Evolutionary conservation across 2,888 invertebrate genomes (phyloP).

Genomic region (Acanthosepion pharaonis): DNA sequence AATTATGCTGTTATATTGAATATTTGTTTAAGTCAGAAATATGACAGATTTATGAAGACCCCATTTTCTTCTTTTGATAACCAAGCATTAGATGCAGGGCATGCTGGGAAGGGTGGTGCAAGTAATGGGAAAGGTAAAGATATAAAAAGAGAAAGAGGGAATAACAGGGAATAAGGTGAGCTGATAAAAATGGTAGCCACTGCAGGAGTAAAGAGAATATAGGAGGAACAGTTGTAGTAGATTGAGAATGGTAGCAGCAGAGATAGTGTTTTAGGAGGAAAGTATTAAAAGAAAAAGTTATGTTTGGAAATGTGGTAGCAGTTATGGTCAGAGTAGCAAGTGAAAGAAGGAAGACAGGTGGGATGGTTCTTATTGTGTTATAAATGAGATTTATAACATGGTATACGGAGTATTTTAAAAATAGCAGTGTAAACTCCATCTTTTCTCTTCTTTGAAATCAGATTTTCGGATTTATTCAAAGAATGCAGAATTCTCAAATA

Average conservation of each 20-base stretch:
- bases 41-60: conserved; percentile 9
- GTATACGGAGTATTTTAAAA: not conserved
- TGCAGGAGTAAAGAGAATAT: not conserved
- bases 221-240: not conserved
- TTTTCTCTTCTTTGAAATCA: not conserved
- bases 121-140: not conserved
- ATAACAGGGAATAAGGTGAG: not conserved
- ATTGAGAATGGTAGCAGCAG: not conserved
- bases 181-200: not conserved
- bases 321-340: not conserved
- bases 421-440: not conserved
- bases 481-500: not conserved
- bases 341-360: not conserved
- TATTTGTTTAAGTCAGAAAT: conserved; percentile 18
- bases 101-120: not conserved
- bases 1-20: not conserved
- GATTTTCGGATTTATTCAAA: not conserved
- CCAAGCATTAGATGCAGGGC: not conserved
- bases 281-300: not conserved
- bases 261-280: not conserved
- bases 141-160: not conserved
- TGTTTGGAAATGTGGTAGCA: not conserved
- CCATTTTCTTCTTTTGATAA: conserved; percentile 21
- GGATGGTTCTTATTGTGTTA: not conserved
- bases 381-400: not conserved